These are phyloP conservation scores for Daubentonia madagascariensis DNA, from an alignment of 2,113 vertebrate species.

Conservation along the genomic window DNA sequence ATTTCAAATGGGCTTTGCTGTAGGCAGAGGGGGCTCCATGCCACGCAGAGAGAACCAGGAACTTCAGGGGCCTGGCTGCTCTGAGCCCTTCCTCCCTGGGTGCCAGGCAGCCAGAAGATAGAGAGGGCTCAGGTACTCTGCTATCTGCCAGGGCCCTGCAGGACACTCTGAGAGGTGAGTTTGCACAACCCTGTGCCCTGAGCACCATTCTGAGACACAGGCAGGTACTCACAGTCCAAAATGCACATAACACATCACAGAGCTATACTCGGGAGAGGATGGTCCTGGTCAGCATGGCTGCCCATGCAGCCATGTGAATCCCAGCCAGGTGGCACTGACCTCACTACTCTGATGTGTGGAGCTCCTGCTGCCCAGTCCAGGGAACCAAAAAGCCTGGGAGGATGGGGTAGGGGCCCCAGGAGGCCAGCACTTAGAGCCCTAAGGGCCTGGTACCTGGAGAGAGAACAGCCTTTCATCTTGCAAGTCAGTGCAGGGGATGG, in stretches of 20 bases:
- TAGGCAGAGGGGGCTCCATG: neutral
- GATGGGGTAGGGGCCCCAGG: neutral
- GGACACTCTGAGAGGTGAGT: neutral
- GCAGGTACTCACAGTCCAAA: neutral
- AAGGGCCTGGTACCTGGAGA: too few relatives aligned
- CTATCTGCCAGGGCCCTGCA: rapidly evolving
- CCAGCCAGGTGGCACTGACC: neutral
- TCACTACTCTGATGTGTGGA: neutral
- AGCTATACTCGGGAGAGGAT: neutral
- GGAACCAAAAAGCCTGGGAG: neutral
- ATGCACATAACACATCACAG: too few relatives aligned
- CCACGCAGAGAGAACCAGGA: neutral
- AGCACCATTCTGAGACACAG: too few relatives aligned
- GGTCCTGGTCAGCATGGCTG: neutral
- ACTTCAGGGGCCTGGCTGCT: neutral
- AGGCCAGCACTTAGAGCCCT: neutral
- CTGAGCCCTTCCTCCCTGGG: neutral
- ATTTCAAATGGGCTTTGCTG: neutral
- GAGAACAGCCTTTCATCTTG: neutral
- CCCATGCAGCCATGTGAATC: neutral
- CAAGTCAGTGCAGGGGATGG: neutral
- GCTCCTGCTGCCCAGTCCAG: neutral
- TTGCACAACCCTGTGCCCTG: neutral
- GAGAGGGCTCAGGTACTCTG: neutral
- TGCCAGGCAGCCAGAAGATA: neutral